Percentiles rank a stretch among this genome's conserved stretches.
These are phyloP conservation scores for Andrena camellia DNA, from an alignment of 2,888 invertebrate species.

Conservation along the genomic window DNA sequence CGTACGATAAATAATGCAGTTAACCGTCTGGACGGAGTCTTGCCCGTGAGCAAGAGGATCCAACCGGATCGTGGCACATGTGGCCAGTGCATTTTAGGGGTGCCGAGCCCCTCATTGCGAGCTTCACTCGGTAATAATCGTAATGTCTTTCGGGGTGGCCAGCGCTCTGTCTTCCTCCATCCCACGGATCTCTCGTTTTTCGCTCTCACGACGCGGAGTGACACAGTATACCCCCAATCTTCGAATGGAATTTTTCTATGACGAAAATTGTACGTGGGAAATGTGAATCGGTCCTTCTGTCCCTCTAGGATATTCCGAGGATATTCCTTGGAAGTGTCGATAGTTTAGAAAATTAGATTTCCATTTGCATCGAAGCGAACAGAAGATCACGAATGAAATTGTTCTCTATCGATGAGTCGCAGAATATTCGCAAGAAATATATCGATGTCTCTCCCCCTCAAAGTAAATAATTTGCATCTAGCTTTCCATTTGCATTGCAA, in stretches of 20 bases:
- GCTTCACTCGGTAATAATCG: constrained; percentile 83
- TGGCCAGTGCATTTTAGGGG: constrained; percentile 75
- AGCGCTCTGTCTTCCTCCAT: constrained; percentile 44
- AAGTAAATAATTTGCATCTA: background rate
- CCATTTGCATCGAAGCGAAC: background rate
- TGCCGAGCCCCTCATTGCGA: constrained; percentile 72
- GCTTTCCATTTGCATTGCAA: background rate
- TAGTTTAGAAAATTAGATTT: constrained; percentile 1
- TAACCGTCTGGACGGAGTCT: constrained; percentile 82
- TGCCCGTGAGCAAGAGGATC: constrained; percentile 78
- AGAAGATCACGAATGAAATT: no score
- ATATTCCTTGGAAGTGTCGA: no score
- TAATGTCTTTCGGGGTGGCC: constrained; percentile 82
- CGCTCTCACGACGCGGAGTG: constrained; percentile 63
- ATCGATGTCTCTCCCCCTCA: no score
- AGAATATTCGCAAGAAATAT: no score
- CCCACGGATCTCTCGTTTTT: constrained; percentile 52
- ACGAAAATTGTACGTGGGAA: constrained; percentile 64
- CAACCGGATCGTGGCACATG: constrained; percentile 75
- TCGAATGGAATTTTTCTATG: constrained; percentile 68
- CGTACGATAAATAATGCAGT: constrained; percentile 82
- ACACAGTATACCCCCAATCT: constrained; percentile 68
- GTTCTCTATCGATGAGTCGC: no score
- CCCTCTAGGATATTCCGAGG: background rate
- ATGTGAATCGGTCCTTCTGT: constrained; percentile 32